These are phyloP conservation scores for Gobio occitaniae DNA, from an alignment of 2,797 vertebrate genomes.

Conservation along the genomic window DNA sequence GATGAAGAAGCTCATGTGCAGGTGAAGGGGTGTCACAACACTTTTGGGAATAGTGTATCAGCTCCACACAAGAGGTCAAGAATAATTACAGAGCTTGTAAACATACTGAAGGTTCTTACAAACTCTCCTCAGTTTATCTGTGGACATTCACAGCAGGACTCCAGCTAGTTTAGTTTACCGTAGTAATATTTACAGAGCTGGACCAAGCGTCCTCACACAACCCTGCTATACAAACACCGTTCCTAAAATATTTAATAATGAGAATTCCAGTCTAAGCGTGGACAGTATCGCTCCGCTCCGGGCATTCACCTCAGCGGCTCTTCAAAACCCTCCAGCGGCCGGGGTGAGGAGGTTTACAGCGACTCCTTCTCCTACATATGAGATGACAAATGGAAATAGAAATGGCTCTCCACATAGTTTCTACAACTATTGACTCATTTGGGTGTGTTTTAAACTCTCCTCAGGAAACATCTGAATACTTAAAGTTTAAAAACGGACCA, in stretches of 20 bases:
- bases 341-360: conserved; percentile 39
- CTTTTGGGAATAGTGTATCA: too few relatives aligned
- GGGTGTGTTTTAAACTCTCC: background rate
- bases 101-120: background rate
- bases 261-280: background rate
- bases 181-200: conserved; percentile 33
- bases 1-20: too few relatives aligned
- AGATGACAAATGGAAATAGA: too few relatives aligned
- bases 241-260: background rate
- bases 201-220: background rate
- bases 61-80: background rate
- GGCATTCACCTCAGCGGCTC: conserved; percentile 32
- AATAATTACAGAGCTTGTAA: background rate
- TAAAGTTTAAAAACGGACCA: background rate
- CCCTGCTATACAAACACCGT: background rate
- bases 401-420: too few relatives aligned
- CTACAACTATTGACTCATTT: background rate
- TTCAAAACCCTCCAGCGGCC: conserved; percentile 33
- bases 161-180: conserved; percentile 17
- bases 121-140: background rate
- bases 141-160: background rate
- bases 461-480: background rate
- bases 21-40: too few relatives aligned
- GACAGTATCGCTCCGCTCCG: background rate
- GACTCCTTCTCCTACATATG: background rate